Base-by-base conservation (phyloP, 2,888 invertebrate genomes). In the Sipha maydis region DNA sequence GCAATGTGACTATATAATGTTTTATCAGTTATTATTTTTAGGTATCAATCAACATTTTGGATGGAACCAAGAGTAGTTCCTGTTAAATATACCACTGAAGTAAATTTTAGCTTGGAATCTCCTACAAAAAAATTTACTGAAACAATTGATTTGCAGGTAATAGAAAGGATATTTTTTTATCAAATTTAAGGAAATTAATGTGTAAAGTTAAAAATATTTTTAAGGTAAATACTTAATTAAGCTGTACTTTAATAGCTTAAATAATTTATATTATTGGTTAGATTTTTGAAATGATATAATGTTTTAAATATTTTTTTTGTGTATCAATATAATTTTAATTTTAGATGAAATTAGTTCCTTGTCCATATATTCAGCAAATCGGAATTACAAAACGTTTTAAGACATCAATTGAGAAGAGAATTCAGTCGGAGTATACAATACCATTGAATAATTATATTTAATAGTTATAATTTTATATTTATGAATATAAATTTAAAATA, bases 11-110 rank as follows among this genome's bases (percentile, higher is more conserved):
- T 48, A 14, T 14, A 14, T 48, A 1, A 14, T 48, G 48, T 48
- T 48, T 48, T 14, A 48, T 14, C 48, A 1, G 11, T 1, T 11
- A n/a, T 76, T 77, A 38, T 83, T 48, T 89, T 48, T 67, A 89
- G 89, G 28, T 89, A 79, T 48, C 89, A 80, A 75, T 84, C 89
- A 34, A 89, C 85, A 69, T 89, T 89, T 79, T 89, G 89, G 89
- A 84, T 84, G 89, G 86, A 86, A 38, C 85, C 82, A 54, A 75
- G 86, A 82, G 41, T 82, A 21, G 31, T 86, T 9, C 89, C 89
- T 19, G n/a, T 83, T 79, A 89, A 86, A 56, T 89, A 89, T 80
- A 88, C 88, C 2, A 83, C 89, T 8, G 89, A 82, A 67, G 67
- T 89, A 34, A 79, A 84, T 89, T 89, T 89, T n/a, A 73, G 73